Percentiles rank a stretch among this genome's conserved stretches.
These are phyloP conservation scores for Pelecanoides urinatrix DNA, from an alignment of 2,113 vertebrate species.

Conservation along the genomic window DNA sequence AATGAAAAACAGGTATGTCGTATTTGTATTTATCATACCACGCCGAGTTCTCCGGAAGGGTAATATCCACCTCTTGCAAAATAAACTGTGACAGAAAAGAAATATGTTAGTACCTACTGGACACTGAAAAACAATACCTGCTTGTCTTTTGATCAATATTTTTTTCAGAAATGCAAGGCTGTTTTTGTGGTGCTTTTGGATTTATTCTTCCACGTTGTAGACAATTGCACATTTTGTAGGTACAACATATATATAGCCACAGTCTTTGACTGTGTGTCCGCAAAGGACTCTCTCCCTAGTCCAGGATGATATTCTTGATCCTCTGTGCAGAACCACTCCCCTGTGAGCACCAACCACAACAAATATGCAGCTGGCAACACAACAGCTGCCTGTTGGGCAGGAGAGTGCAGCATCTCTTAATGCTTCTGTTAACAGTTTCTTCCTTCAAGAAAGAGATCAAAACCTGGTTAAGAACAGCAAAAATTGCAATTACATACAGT, in stretches of 20 bases:
- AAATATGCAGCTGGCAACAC: neutral
- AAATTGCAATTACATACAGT: neutral
- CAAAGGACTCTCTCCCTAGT: neutral
- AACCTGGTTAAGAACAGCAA: neutral
- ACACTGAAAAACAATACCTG: neutral
- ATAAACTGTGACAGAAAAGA: conserved; percentile 74
- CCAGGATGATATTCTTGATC: neutral
- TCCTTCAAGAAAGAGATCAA: neutral
- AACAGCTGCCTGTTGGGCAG: neutral
- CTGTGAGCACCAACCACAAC: neutral
- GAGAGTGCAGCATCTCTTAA: neutral
- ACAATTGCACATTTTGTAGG: neutral
- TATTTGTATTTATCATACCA: conserved; percentile 85
- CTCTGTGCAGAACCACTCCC: neutral
- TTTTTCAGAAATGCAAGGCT: neutral
- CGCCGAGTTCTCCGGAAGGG: conserved; percentile 75
- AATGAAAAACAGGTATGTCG: conserved; percentile 87
- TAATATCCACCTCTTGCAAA: conserved; percentile 87
- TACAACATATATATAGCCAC: neutral
- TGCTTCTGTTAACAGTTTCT: neutral
- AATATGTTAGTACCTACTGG: neutral
- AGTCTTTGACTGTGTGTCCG: neutral
- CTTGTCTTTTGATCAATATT: neutral
- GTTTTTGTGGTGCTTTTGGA: neutral
- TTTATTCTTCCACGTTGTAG: neutral